phyloP scores from a whole-genome alignment of 2,888 invertebrate genomes.

The Pollenia labialis region DNA sequence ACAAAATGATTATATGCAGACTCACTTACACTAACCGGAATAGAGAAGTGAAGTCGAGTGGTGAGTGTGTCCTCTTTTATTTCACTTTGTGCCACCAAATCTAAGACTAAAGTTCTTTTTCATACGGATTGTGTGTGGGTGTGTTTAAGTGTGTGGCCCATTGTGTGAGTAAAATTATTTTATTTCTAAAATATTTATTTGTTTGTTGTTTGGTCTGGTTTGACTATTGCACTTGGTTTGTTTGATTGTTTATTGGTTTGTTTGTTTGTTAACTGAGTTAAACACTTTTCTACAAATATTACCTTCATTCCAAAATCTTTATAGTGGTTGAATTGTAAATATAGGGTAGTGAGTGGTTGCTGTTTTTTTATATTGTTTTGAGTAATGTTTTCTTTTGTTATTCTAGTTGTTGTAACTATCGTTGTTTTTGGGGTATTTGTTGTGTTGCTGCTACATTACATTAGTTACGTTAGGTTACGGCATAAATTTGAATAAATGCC shows the following conservation, averaged over 20 bases:
- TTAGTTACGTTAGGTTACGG: constrained; percentile 79
- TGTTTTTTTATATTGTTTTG: constrained; percentile 17
- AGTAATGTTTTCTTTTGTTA: constrained; percentile 41
- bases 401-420: constrained; percentile 30
- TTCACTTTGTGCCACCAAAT: constrained; percentile 18
- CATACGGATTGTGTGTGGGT: constrained; percentile 16
- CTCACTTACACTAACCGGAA: neutral
- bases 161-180: constrained; percentile 58
- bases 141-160: constrained; percentile 39
- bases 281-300: constrained; percentile 56
- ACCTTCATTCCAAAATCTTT: constrained; percentile 61
- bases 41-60: neutral
- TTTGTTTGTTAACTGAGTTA: constrained; percentile 25
- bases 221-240: constrained; percentile 42
- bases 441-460: constrained; percentile 78
- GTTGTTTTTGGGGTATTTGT: constrained; percentile 36
- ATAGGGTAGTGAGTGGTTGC: constrained; percentile 61
- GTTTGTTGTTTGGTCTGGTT: constrained; percentile 55
- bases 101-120: constrained; percentile 36
- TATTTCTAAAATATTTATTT: constrained; percentile 67
- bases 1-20: constrained; percentile 2
- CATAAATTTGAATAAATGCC: constrained; percentile 85
- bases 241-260: constrained; percentile 18
- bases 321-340: constrained; percentile 50
- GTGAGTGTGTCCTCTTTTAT: constrained; percentile 3